phyloP scores from a whole-genome alignment of 2,888 invertebrate species.

The Toxonevra muliebris region DNA sequence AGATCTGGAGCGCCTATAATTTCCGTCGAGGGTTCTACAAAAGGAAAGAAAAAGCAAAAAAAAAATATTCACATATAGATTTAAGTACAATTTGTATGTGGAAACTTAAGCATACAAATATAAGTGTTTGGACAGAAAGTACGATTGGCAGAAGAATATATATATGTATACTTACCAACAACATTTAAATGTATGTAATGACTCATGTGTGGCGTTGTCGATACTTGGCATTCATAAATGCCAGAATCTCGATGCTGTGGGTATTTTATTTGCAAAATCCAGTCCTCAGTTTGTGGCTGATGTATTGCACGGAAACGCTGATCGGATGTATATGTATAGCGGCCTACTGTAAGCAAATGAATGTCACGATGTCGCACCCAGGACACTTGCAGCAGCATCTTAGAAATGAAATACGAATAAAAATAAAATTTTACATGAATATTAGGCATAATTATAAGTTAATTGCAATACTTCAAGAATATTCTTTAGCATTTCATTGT shows the following conservation, averaged over 20 bases:
- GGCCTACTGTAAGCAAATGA: constrained; percentile 87
- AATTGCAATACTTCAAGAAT: not conserved
- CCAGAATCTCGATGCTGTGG: constrained; percentile 88
- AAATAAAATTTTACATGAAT: no score
- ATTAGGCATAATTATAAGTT: not conserved
- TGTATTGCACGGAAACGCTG: constrained; percentile 90
- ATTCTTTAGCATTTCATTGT: no score
- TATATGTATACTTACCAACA: constrained; percentile 77
- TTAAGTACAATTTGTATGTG: constrained; percentile 2
- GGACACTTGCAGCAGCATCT: constrained; percentile 83
- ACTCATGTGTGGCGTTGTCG: constrained; percentile 91
- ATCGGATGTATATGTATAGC: constrained; percentile 91
- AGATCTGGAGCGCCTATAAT: constrained; percentile 91
- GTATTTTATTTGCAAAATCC: constrained; percentile 92
- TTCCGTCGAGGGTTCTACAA: constrained; percentile 87
- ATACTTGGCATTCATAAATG: constrained; percentile 93
- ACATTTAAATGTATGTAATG: constrained; percentile 91
- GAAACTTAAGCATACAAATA: not conserved
- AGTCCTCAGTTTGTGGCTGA: constrained; percentile 86
- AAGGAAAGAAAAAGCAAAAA: constrained; percentile 53
- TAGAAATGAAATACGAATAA: constrained; percentile 22
- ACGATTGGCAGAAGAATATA: not conserved
- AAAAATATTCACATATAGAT: not conserved
- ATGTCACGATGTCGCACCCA: constrained; percentile 93
- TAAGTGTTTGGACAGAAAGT: not conserved